Base-by-base conservation (phyloP, 2,888 invertebrate species). In the Acrobeloides nanus region DNA sequence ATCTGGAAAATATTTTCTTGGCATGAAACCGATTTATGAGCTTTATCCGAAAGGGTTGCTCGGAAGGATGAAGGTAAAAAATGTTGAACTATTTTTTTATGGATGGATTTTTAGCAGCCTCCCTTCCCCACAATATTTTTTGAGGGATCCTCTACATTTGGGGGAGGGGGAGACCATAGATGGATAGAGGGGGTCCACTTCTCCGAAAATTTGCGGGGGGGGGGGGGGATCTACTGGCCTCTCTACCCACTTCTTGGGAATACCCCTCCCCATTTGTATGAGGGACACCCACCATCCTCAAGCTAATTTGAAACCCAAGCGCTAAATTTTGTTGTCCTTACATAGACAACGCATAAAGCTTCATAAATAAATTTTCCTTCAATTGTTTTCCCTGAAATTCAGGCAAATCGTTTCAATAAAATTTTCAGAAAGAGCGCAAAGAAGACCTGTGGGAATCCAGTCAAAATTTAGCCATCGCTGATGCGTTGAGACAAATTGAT, bases 11-110 rank as follows among this genome's bases (percentile, higher is more conserved):
- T 55, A 34, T 25, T 33, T 55, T 33, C 32, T 53, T 10, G 97
- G 97, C 4, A 77, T 89, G 0, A 85, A 92, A 74, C 82, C 84
- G 72, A 83, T 86, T 2, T 86, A 82, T 75, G 86, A 87, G 66
- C 78, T 97, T 31, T 93, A 89, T 75, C 88, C 92, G 0, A 81
- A 83, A 38, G 82, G 84, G 71, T 79, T 92, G 32, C 82, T 83
- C 60, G 89, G 90, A 56, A 81, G 89, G 46, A 82, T 92, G 1
- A 53, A 51, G 45, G 55, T 38, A 21, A 20, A n/a, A n/a, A n/a
- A n/a, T n/a, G n/a, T n/a, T n/a, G n/a, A n/a, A n/a, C n/a, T n/a
- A n/a, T n/a, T n/a, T n/a, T n/a, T n/a, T n/a, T n/a, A n/a, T n/a
- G n/a, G n/a, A n/a, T n/a, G n/a, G n/a, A n/a, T n/a, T n/a, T n/a